phyloP scores from a whole-genome alignment of 2,888 invertebrate species.

The Leucoma salicis region DNA sequence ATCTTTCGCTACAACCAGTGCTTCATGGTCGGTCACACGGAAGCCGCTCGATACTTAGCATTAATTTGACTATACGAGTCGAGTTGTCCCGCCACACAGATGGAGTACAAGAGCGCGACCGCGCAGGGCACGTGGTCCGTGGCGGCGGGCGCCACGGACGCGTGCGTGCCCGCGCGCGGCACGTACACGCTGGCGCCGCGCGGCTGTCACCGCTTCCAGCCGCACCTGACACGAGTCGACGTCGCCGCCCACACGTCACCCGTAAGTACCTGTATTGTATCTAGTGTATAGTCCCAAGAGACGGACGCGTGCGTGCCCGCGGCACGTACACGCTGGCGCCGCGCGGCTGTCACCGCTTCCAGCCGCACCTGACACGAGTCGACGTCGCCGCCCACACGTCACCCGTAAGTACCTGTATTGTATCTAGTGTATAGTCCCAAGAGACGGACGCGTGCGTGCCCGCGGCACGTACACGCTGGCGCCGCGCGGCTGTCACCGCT shows the following conservation, averaged over 20 bases:
- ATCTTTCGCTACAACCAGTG: too few relatives aligned
- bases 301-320: slow-evolving; percentile 88
- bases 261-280: too few relatives aligned
- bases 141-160: slow-evolving; percentile 84
- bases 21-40: too few relatives aligned
- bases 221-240: slow-evolving; percentile 40
- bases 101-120: slow-evolving; percentile 59
- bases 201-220: slow-evolving; percentile 91
- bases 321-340: slow-evolving; percentile 87
- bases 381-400: slow-evolving; percentile 30
- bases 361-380: slow-evolving; percentile 44
- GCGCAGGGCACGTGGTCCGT: slow-evolving; percentile 62
- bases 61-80: too few relatives aligned
- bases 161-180: slow-evolving; percentile 88
- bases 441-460: slow-evolving; percentile 90
- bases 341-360: slow-evolving; percentile 91
- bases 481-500: slow-evolving; percentile 92
- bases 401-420: not conserved
- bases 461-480: slow-evolving; percentile 86
- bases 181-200: slow-evolving; percentile 86
- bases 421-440: too few relatives aligned
- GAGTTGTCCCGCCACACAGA: too few relatives aligned
- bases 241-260: slow-evolving; percentile 20
- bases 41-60: too few relatives aligned
- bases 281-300: too few relatives aligned